Base-by-base conservation (phyloP, 2,797 vertebrate genomes). In the Sternotherus odoratus region DNA sequence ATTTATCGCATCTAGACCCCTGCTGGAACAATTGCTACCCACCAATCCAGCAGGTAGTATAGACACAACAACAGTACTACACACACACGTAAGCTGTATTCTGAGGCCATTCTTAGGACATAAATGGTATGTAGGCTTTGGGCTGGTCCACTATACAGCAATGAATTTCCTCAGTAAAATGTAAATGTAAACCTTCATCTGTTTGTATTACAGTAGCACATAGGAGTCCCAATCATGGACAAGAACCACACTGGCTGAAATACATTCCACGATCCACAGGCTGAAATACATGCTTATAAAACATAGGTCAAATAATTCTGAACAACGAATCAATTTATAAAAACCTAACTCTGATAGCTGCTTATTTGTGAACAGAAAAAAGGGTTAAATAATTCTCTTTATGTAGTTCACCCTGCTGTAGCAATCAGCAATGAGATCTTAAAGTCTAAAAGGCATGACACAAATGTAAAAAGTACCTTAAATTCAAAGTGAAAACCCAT, bases 401-500 rank as follows among this genome's bases (percentile, higher is more conserved):
- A 30, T 30, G 2, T 54, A 87, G 86, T 46, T 90, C 77, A 93
- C 23, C 80, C 3, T 0, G 63, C 91, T 83, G 81, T 17, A 90
- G n/a, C 57, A 94, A 88, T 79, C n/a, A 94, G 80, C 57, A 77
- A 63, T 66, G 43, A 89, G 30, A 75, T 75, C 43, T 43, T 75
- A 30, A 74, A 46, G 26, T 30, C 43, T 75, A 26, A 81, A 96
- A 94, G 91, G 69, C 30, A 82, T 82, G 23, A 23, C 75, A 82
- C n/a, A 39, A 95, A 85, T 82, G 83, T 5, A 87, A 96, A 48
- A 91, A 78, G 66, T 0, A 0, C 50, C 92, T 43, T 83, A 77
- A 93, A 90, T 57, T 85, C 28, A 87, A 96, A 93, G 69, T 81
- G 50, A 95, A 92, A 96, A 92, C 49, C 57, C 51, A 24, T 4